Conservation (phyloP, 2,113 vertebrate genomes). For the Ranitomeya variabilis region DNA sequence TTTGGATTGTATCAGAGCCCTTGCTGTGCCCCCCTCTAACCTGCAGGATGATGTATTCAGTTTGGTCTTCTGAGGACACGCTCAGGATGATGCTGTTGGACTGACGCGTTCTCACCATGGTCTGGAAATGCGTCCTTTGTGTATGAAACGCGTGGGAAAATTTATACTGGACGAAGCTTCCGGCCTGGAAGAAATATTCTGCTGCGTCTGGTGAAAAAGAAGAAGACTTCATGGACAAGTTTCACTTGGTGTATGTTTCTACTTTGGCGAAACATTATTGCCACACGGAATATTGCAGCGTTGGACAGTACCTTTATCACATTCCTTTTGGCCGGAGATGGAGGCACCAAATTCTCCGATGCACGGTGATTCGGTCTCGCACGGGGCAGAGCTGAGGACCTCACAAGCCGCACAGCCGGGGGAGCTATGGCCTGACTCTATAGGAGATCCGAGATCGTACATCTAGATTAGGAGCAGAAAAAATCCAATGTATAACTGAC, state of each 20-base stretch:
- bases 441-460: constrained; percentile 82
- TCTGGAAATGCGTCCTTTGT: constrained; percentile 75
- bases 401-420: constrained; percentile 85
- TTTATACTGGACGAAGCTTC: constrained; percentile 79
- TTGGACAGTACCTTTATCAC: constrained; percentile 77
- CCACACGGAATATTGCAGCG: neutral
- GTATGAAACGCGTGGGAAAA: constrained; percentile 67
- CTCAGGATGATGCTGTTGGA: constrained; percentile 75
- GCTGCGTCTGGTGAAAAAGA: constrained; percentile 71
- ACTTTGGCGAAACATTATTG: neutral
- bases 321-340: constrained; percentile 79
- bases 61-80: constrained; percentile 76
- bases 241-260: neutral
- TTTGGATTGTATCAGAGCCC: neutral
- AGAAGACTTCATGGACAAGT: neutral
- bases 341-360: constrained; percentile 83
- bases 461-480: constrained; percentile 60
- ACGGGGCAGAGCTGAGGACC: constrained; percentile 70
- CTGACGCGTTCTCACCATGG: constrained; percentile 81
- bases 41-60: constrained; percentile 82
- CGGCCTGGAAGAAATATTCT: constrained; percentile 79
- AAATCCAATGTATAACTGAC: neutral
- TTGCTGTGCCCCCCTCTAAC: constrained; percentile 65
- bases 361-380: constrained; percentile 79
- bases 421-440: constrained; percentile 80